Conservation (phyloP, 2,888 invertebrate species). For the Perizoma flavofasciatum region DNA sequence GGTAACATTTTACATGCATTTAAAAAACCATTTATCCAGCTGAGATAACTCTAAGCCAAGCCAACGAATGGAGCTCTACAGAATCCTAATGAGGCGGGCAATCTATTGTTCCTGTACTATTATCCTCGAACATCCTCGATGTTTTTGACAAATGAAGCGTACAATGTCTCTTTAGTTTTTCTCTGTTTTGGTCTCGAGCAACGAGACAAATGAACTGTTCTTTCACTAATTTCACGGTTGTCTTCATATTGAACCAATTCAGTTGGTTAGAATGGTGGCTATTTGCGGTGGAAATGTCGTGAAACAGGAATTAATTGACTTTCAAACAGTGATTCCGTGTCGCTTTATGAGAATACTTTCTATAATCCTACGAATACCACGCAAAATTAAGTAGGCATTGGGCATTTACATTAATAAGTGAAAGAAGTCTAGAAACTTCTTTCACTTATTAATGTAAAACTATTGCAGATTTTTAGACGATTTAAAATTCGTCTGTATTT, state of each 20-base stretch:
- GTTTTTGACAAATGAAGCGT: conserved; percentile 23
- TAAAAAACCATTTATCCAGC: too few species aligned
- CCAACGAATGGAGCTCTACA: conserved; percentile 1
- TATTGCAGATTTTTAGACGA: too few species aligned
- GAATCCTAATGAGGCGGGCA: conserved; percentile 34
- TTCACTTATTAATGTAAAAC: not conserved
- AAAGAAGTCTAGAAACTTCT: not conserved
- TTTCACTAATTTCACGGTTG: conserved; percentile 16
- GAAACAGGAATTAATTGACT: not conserved
- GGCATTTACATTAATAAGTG: too few species aligned
- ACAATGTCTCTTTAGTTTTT: conserved; percentile 13
- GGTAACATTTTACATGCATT: too few species aligned
- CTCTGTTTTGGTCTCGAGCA: conserved; percentile 8
- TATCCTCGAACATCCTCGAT: conserved; percentile 14
- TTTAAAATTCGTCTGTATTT: too few species aligned
- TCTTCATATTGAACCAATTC: conserved; percentile 4
- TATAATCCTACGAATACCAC: too few species aligned
- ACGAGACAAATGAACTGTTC: conserved; percentile 14
- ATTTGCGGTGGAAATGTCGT: not conserved
- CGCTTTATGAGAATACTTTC: too few species aligned
- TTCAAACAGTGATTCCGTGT: not conserved
- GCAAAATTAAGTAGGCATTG: not conserved
- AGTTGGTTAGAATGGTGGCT: not conserved
- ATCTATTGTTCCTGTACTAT: conserved; percentile 30
- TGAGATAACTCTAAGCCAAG: not conserved